Evolutionary conservation across 2,113 vertebrate genomes (phyloP), one percentile per base, ranked within the genome.

Genomic region (Psilopogon haemacephalus): DNA sequence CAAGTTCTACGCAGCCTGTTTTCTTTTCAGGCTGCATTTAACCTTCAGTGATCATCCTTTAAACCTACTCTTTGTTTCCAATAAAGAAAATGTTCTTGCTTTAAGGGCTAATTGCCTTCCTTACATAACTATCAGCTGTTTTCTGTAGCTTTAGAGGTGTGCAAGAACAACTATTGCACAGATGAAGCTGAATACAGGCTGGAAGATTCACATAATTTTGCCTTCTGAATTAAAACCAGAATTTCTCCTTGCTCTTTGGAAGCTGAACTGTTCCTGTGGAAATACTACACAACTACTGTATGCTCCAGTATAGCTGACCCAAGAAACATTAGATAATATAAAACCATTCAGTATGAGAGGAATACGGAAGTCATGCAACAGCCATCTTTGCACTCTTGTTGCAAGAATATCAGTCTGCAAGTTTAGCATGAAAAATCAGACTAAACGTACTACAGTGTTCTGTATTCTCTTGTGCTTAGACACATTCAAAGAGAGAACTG

Each of bases 11-110:
- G 65, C 55, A 79, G 95, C 50, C 88, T 77, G 37, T 75, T 95
- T 91, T 93, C 91, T 75, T 86, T 95, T 89, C 73, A 87, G 79
- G 84, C 17, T 86, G 77, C 38, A 87, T 56, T 94, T 92, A 62
- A 91, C 75, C 70, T 94, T 95, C 79, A 93, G 81, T 1, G 9
- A 78, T 88, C 93, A 76, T 37, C 35, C 55, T 79, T 89, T 68
- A 19, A 30, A 37, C 89, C 74, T 73, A 83, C 18, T 93, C 38
- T 72, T 74, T 72, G 73, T 83, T 89, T 91, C 52, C 50, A 58
- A 48, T 18, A 69, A 91, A 92, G 28, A 35, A 35, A 86, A 75
- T 10, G 8, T 20, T 73, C 50, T 78, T 76, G 23, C 80, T 82
- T 88, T 81, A 89, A 67, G 28, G 26, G 55, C 76, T 89, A 54